Evolutionary conservation across 2,888 invertebrate species (phyloP), one percentile per base, ranked within the genome.

Genomic region (Noctua pronuba): DNA sequence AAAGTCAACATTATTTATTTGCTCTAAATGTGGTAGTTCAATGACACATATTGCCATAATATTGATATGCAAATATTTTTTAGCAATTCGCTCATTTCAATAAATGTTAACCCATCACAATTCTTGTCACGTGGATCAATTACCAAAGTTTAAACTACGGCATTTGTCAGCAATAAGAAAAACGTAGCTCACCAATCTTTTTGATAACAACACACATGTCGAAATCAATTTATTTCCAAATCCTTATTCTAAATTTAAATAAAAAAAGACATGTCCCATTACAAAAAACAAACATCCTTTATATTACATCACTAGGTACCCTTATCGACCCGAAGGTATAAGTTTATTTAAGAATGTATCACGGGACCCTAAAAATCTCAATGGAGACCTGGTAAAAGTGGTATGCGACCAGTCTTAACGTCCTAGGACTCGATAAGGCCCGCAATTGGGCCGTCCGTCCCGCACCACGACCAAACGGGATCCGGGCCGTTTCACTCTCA

Each of bases 401-500:
- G 89, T 83, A 90, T 89, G 81, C 72, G 79, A 89, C 87, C 82
- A 80, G 90, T 88, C 86, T 85, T 52, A 83, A 52, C 88, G 88
- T 88, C 88, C 89, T 90, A 91, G 91, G 86, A 80, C 89, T 83
- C 83, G 77, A 89, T 88, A 88, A 84, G 91, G 86, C 70, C 76
- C 73, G 80, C 85, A 88, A 89, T 90, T 90, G 82, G 87, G 83
- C 80, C 83, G 85, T 88, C 88, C 88, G 82, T 80, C 88, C 88
- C 89, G 84, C 86, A 88, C 87, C 1, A 11, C 60, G 18, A 82
- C 81, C 77, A 74, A 85, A 86, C 82, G 80, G 89, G 85, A 83
- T 75, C 79, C 79, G 58, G 58, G 58, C 85, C 88, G 89, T 90
- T 92, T 92, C 92, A 92, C 92, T 92, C 91, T 92, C 91, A 7